phyloP scores from a whole-genome alignment of 2,888 invertebrate genomes.

The Pristionchus exspectatus region DNA sequence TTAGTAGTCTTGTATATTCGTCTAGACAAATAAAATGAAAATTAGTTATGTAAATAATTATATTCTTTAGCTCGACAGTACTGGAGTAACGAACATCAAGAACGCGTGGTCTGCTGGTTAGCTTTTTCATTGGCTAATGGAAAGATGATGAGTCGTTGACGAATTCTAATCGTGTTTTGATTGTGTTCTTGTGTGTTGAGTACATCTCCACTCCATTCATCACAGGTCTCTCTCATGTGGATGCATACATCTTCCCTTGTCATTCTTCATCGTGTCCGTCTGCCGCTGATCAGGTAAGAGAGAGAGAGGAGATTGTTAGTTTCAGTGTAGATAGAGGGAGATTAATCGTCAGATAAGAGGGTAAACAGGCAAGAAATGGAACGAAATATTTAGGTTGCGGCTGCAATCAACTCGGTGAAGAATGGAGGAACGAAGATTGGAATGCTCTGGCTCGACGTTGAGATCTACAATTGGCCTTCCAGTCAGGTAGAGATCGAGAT shows the following conservation, averaged over 20 bases:
- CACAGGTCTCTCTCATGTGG: constrained; percentile 58
- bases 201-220: not conserved
- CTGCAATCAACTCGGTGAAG: constrained; percentile 54
- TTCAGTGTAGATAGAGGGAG: not conserved
- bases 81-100: constrained; percentile 61
- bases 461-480: constrained; percentile 58
- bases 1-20: not conserved
- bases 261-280: constrained; percentile 56
- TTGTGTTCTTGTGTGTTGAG: not conserved
- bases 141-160: too few species aligned
- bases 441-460: constrained; percentile 65
- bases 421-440: constrained; percentile 60
- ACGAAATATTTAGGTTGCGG: constrained; percentile 40
- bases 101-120: constrained; percentile 59
- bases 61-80: constrained; percentile 50
- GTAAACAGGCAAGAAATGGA: not conserved
- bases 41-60: not conserved
- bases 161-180: too few species aligned
- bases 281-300: constrained; percentile 54
- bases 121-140: not conserved
- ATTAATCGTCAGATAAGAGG: not conserved
- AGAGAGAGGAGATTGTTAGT: not conserved
- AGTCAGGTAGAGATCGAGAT: constrained; percentile 43
- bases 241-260: constrained; percentile 66
- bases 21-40: not conserved